Evolutionary conservation across 2,888 invertebrate species (phyloP).

Genomic region (Notocelia uddmanniana): DNA sequence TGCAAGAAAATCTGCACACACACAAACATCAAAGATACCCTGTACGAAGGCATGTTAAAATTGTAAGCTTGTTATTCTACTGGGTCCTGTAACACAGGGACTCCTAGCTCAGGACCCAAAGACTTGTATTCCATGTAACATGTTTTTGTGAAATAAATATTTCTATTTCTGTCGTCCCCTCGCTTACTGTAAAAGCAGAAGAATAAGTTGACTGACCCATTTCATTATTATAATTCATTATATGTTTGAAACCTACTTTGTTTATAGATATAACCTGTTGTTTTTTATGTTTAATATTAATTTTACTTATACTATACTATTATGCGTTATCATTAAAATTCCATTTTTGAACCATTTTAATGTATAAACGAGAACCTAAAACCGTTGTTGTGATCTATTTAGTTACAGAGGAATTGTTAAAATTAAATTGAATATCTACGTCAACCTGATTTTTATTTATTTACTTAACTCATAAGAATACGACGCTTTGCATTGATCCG

Average conservation of each 20-base stretch:
- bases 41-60: no score
- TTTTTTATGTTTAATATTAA: neutral
- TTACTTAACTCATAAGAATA: no score
- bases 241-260: neutral
- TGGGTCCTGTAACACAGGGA: no score
- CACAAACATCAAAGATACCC: no score
- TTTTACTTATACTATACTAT: constrained; percentile 16
- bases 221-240: neutral
- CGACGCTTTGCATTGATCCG: no score
- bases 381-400: constrained; percentile 74
- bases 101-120: no score
- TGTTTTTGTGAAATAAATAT: no score
- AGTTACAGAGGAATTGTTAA: constrained; percentile 76
- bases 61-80: no score
- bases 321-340: neutral
- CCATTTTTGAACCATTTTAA: constrained; percentile 42
- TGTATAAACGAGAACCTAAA: constrained; percentile 49
- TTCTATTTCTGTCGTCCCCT: no score
- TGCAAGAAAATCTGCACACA: neutral
- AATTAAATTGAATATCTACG: constrained; percentile 77
- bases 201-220: neutral
- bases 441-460: constrained; percentile 54
- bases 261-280: neutral
- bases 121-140: no score
- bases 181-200: neutral